A percentile compares a stretch with the other conserved stretches of the same genome.
These are phyloP conservation scores for Orthosia gothica DNA, from an alignment of 2,888 invertebrate species.

Conservation along the genomic window DNA sequence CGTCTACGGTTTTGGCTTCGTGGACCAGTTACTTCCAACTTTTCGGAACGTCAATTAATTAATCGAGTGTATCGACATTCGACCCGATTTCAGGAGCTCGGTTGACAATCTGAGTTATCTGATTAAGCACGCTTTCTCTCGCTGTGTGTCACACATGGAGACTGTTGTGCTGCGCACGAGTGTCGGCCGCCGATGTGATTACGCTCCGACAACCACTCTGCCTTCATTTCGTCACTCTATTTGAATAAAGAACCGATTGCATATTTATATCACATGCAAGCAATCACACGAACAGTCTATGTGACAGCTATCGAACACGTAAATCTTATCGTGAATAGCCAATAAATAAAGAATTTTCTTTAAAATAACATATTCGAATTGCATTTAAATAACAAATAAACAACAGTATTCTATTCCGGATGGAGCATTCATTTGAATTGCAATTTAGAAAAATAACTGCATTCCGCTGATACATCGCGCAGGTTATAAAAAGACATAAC, in stretches of 20 bases:
- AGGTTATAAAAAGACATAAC: not conserved
- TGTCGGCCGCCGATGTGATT: slow-evolving; percentile 76
- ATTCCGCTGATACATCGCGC: not conserved
- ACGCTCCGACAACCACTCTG: slow-evolving; percentile 82
- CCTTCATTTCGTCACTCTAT: slow-evolving; percentile 89
- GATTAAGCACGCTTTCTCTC: slow-evolving; percentile 91
- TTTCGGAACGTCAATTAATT: slow-evolving; percentile 90
- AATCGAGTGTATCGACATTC: slow-evolving; percentile 91
- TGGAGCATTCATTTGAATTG: slow-evolving; percentile 6
- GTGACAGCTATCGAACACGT: slow-evolving; percentile 78
- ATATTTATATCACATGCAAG: slow-evolving; percentile 82
- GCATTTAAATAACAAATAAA: slow-evolving; percentile 37
- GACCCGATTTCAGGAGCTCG: slow-evolving; percentile 91
- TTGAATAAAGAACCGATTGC: slow-evolving; percentile 89
- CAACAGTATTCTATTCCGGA: slow-evolving; percentile 25
- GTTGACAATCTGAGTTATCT: slow-evolving; percentile 91
- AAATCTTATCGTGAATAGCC: slow-evolving; percentile 75
- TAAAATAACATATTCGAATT: slow-evolving; percentile 31
- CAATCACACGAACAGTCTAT: slow-evolving; percentile 78
- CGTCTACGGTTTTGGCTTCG: slow-evolving; percentile 81
- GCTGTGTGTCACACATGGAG: slow-evolving; percentile 82
- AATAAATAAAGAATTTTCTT: slow-evolving; percentile 34
- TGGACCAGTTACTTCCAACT: slow-evolving; percentile 87
- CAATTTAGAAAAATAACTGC: not conserved
- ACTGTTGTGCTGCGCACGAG: slow-evolving; percentile 74